A percentile compares a stretch with the other conserved stretches of the same genome.
Evolutionary conservation across 2,113 vertebrate genomes (phyloP).

Genomic region (Pseudorectes ferrugineus): DNA sequence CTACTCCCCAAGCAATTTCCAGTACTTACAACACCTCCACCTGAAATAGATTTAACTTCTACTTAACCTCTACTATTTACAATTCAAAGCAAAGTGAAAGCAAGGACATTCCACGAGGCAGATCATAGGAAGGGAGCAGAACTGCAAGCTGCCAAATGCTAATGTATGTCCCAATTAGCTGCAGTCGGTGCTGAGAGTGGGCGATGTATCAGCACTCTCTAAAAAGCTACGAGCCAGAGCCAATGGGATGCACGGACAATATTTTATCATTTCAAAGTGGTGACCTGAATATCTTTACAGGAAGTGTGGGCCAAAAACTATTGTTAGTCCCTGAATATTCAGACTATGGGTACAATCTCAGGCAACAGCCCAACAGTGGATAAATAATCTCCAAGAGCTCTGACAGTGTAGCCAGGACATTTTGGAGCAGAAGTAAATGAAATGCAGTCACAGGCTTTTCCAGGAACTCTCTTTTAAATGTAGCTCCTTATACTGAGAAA

Average conservation of each 20-base stretch:
- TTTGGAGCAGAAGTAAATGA: not conserved
- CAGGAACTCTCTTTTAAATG: not conserved
- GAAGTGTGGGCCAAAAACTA: not conserved
- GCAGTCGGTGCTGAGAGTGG: not conserved
- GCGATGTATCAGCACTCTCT: not conserved
- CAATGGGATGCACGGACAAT: not conserved
- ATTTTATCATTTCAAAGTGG: not conserved
- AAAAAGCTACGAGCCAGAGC: not conserved
- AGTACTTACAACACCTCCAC: not conserved
- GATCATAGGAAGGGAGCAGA: not conserved
- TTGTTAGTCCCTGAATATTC: not conserved
- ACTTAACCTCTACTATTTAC: not conserved
- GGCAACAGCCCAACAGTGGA: not conserved
- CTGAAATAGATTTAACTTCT: not conserved
- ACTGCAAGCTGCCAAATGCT: not conserved
- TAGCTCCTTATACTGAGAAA: not conserved
- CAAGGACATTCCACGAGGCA: not conserved
- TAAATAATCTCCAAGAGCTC: not conserved
- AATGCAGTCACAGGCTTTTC: not conserved
- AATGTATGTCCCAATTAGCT: slow-evolving; percentile 1
- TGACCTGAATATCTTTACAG: not conserved
- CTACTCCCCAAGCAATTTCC: not conserved
- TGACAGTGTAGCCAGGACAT: not conserved
- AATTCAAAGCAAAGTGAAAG: slow-evolving; percentile 19
- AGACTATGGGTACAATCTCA: not conserved